Conservation (phyloP, 2,888 invertebrate species). For the Lymantria dispar region DNA sequence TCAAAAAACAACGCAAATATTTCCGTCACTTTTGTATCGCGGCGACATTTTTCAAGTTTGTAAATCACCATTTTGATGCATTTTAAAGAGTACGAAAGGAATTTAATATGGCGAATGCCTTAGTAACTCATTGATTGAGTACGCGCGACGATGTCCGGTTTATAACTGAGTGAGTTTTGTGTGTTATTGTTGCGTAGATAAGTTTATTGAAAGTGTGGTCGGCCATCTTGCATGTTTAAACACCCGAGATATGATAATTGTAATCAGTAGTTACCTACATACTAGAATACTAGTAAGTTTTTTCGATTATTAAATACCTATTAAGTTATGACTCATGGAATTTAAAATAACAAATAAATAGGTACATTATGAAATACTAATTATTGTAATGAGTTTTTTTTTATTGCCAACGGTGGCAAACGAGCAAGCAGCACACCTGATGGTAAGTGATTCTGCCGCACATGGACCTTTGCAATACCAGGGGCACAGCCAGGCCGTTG, state of each 20-base stretch:
- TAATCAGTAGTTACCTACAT: constrained; percentile 16
- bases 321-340: neutral
- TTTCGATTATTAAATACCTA: neutral
- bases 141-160: constrained; percentile 34
- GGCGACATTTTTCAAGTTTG: constrained; percentile 62
- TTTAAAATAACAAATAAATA: too few species aligned
- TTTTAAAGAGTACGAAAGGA: constrained; percentile 45
- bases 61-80: constrained; percentile 77
- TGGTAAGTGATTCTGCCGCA: too few species aligned
- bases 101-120: constrained; percentile 37
- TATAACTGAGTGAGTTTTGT: constrained; percentile 33
- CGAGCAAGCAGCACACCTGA: too few species aligned
- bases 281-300: neutral
- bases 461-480: too few species aligned
- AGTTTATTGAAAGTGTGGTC: neutral
- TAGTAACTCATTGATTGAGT: constrained; percentile 19
- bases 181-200: neutral
- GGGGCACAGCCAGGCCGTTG: too few species aligned
- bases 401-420: too few species aligned
- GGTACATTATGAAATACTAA: too few species aligned
- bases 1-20: constrained; percentile 67
- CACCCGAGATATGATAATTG: constrained; percentile 31
- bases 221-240: constrained; percentile 23
- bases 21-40: constrained; percentile 63
- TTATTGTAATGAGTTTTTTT: too few species aligned